These are phyloP conservation scores for Sinelater perroti DNA, from an alignment of 2,888 invertebrate genomes.

Conservation along the genomic window DNA sequence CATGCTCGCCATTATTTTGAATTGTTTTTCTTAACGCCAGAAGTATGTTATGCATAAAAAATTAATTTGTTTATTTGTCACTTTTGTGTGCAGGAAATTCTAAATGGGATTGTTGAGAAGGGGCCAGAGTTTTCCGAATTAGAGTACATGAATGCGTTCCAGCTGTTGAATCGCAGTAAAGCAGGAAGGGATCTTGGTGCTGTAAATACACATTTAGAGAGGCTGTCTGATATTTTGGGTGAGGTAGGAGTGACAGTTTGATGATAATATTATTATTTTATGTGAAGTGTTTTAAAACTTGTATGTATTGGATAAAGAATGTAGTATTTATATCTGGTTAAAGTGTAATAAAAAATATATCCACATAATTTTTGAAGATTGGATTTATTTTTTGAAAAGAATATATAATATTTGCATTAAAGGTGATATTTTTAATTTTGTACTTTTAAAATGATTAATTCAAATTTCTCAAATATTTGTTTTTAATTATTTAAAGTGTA, in stretches of 20 bases:
- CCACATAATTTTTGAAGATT: too few relatives aligned
- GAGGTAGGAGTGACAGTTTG: slow-evolving; percentile 84
- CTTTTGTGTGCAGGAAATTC: slow-evolving; percentile 73
- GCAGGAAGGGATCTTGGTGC: slow-evolving; percentile 64
- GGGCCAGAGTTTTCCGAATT: slow-evolving; percentile 88
- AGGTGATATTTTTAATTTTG: too few relatives aligned
- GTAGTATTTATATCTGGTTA: too few relatives aligned
- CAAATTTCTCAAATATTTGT: too few relatives aligned
- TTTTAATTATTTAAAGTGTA: too few relatives aligned
- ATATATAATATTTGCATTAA: too few relatives aligned
- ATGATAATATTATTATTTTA: slow-evolving; percentile 6
- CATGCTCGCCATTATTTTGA: slow-evolving; percentile 90
- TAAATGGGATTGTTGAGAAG: slow-evolving; percentile 83
- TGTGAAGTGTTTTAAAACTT: too few relatives aligned
- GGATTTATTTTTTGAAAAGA: too few relatives aligned
- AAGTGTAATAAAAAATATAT: too few relatives aligned
- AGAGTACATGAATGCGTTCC: slow-evolving; percentile 87
- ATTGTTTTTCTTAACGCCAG: slow-evolving; percentile 81
- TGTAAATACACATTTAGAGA: slow-evolving; percentile 76
- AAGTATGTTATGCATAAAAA: slow-evolving; percentile 64
- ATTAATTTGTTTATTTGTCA: not conserved
- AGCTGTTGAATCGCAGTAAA: slow-evolving; percentile 74
- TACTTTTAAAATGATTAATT: too few relatives aligned
- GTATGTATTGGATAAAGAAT: too few relatives aligned
- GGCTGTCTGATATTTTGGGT: slow-evolving; percentile 85